Percentiles rank a stretch among this genome's conserved stretches.
Evolutionary conservation across 2,888 invertebrate species (phyloP).

Genomic region (Oeneis ivallda): DNA sequence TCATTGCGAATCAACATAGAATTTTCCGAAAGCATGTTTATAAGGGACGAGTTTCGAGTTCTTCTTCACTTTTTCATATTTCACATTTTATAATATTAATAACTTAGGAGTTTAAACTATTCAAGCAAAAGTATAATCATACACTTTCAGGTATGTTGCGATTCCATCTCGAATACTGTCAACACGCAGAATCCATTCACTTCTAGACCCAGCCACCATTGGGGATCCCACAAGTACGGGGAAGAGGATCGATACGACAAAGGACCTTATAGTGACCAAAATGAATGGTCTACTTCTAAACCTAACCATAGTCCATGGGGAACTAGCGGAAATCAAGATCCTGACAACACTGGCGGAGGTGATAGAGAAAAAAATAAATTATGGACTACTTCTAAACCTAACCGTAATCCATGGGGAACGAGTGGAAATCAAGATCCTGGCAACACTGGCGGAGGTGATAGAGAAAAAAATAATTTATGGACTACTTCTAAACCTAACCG

Average conservation of each 20-base stretch:
- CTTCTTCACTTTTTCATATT: no score
- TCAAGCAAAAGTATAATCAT: not conserved
- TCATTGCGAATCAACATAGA: no score
- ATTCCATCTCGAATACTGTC: conserved; percentile 19
- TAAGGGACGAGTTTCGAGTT: no score
- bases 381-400: conserved; percentile 2
- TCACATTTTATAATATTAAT: no score
- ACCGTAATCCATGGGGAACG: conserved; percentile 9
- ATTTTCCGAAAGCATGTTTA: no score
- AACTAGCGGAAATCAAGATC: conserved; percentile 6
- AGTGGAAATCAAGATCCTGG: conserved; percentile 12
- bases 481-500: conserved; percentile 9
- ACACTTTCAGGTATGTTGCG: conserved; percentile 54
- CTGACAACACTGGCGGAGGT: conserved; percentile 5
- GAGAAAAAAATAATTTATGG: not conserved
- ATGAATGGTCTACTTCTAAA: not conserved
- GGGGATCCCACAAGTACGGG: not conserved
- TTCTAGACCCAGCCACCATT: not conserved
- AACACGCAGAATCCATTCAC: not conserved
- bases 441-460: conserved; percentile 4
- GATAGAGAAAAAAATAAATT: not conserved
- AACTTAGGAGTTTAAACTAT: not conserved
- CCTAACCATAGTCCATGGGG: conserved; percentile 18
- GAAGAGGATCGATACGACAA: not conserved
- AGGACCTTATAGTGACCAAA: not conserved